Base-by-base conservation (phyloP, 2,888 invertebrate species). In the Drosophila imparisetae region DNA sequence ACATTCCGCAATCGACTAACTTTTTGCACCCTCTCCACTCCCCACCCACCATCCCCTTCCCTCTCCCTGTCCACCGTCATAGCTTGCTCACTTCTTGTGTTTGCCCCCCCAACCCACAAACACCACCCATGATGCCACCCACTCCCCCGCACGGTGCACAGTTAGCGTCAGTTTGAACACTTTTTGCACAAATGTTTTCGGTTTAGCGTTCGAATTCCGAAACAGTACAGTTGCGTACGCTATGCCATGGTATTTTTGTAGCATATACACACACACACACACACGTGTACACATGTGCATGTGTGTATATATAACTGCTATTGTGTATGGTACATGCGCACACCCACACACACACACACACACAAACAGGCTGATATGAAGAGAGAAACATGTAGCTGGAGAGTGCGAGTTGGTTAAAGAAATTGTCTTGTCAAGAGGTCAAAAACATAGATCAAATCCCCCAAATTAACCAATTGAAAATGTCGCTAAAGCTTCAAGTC, bases 181-280 rank as follows among this genome's bases (percentile, higher is more conserved):
- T 84, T 87, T 85, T 89, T 78, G 88, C 83, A 60, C 68, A 79
- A 89, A 89, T 84, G 89, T 75, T 81, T 84, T 89, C 75, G 83
- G 87, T 84, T 83, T 69, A 78, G 66, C 86, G 75, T 83, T 88
- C 86, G 83, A 85, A 85, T 85, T 85, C 85, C 85, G 73, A 67
- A 78, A 83, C 88, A 85, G 85, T 86, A 86, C 85, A 86, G 85
- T 86, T 86, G 85, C 89, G 85, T 86, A 90, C 83, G 89, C 82
- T 78, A 83, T 38, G 70, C 59, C 49, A 88, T 90, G 90, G 83
- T 75, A 86, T 85, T 86, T 88, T 80, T 86, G 75, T 66, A 69
- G 66, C 54, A 66, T 61, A 78, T 75, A 71, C 60, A 79, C 65
- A 73, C 48, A 79, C 53, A 66, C 38, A 59, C 55, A 60, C 52